Percentiles rank a stretch among this genome's conserved stretches.
phyloP scores from a whole-genome alignment of 35 echinoderm and acorn worm species.

The Antedon bifida region DNA sequence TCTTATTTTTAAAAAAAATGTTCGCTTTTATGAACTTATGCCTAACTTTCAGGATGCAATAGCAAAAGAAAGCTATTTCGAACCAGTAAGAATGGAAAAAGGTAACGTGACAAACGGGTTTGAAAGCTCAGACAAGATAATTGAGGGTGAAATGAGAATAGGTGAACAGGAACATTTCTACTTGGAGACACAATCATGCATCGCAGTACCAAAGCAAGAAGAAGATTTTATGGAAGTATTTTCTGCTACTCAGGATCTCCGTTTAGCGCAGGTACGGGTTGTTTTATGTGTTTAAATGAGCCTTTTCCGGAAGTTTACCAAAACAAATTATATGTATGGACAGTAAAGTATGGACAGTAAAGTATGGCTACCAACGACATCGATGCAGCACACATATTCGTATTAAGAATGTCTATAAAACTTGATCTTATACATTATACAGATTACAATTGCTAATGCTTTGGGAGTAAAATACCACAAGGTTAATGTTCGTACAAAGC shows the following conservation, averaged over 20 bases:
- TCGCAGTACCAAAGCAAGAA: conserved; percentile 24
- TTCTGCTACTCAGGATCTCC: conserved; percentile 28
- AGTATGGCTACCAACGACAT: too few relatives aligned
- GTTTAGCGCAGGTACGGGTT: conserved; percentile 34
- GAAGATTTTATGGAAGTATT: conserved; percentile 44
- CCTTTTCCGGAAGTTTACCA: conserved; percentile 19
- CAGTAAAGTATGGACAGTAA: too few relatives aligned
- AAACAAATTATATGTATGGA: too few relatives aligned
- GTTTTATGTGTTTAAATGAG: too few relatives aligned
- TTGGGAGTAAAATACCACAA: conserved; percentile 3
- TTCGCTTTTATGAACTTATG: too few relatives aligned
- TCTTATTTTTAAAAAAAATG: too few relatives aligned
- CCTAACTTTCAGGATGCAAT: conserved; percentile 41
- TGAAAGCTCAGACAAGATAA: conserved; percentile 33
- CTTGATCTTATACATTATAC: too few relatives aligned
- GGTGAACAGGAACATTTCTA: conserved; percentile 69
- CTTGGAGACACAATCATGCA: conserved; percentile 41
- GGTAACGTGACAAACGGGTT: conserved; percentile 40
- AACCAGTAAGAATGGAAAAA: conserved; percentile 2
- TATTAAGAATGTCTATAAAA: too few relatives aligned
- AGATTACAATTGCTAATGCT: conserved; percentile 6
- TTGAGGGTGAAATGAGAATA: conserved; percentile 45
- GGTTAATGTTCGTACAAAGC: background rate
- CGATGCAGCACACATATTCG: too few relatives aligned
- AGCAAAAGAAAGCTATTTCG: conserved; percentile 21